Evolutionary conservation across 2,888 invertebrate genomes (phyloP).

Genomic region (Andrena trimmerana): DNA sequence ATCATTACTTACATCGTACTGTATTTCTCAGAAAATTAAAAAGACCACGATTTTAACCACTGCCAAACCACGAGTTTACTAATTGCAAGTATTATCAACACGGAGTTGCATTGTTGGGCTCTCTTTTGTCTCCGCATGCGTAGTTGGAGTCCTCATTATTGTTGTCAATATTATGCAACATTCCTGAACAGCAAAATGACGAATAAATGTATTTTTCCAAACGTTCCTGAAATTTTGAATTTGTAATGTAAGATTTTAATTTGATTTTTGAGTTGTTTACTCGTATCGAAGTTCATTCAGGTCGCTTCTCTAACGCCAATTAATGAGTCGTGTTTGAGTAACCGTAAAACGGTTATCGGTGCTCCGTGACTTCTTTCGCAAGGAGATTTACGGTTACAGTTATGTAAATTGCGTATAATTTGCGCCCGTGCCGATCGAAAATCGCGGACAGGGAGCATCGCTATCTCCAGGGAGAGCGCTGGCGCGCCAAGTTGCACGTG

Average conservation of each 20-base stretch:
- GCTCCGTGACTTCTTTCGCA: not conserved
- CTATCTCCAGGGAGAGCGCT: conserved; percentile 1
- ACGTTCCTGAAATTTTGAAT: not conserved
- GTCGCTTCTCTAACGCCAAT: not conserved
- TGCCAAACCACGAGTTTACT: too few species aligned
- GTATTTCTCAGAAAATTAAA: too few species aligned
- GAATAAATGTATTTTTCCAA: not conserved
- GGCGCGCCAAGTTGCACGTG: conserved; percentile 43
- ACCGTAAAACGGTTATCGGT: conserved; percentile 26
- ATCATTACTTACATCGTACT: too few species aligned
- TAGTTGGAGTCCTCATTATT: too few species aligned
- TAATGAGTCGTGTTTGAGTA: conserved; percentile 23
- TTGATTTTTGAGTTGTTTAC: not conserved
- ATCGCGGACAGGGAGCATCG: conserved; percentile 28
- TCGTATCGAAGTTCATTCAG: too few species aligned
- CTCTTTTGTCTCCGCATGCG: too few species aligned
- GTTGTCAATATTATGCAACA: too few species aligned
- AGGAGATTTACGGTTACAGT: conserved; percentile 34
- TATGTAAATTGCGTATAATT: conserved; percentile 42
- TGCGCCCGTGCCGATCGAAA: conserved; percentile 33
- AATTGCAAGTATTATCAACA: too few species aligned
- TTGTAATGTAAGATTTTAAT: not conserved
- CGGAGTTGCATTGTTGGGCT: too few species aligned
- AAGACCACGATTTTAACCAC: too few species aligned
- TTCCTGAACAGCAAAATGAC: not conserved